Evolutionary conservation across 2,797 vertebrate species (phyloP).

Genomic region (Naso thynnoides): DNA sequence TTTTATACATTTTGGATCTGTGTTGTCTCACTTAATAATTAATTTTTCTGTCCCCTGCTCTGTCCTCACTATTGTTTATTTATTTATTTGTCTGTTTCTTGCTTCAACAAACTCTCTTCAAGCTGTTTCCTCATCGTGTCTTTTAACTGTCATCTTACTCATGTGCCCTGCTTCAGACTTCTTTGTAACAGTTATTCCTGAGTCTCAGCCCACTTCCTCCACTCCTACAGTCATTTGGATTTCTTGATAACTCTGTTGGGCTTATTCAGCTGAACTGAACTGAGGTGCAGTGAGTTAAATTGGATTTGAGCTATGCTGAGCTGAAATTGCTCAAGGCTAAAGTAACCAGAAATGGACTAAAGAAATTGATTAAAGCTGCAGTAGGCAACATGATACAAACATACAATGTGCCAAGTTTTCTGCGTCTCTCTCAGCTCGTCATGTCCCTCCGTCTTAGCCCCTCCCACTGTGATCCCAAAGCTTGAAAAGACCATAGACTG

Average conservation of each 20-base stretch:
- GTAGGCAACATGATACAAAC: too few relatives aligned
- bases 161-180: not conserved
- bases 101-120: too few relatives aligned
- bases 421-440: too few relatives aligned
- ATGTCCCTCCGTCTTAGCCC: too few relatives aligned
- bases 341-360: not conserved
- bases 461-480: too few relatives aligned
- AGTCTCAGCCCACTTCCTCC: not conserved
- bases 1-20: conserved; percentile 70
- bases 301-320: not conserved
- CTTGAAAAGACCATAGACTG: too few relatives aligned
- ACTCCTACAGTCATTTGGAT: not conserved
- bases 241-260: conserved; percentile 10
- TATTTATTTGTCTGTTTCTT: not conserved
- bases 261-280: not conserved
- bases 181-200: not conserved
- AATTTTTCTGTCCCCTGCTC: not conserved
- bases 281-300: not conserved
- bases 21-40: conserved; percentile 21
- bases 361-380: not conserved
- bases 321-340: not conserved
- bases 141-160: not conserved
- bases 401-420: too few relatives aligned
- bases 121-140: not conserved
- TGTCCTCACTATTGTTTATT: not conserved